These are phyloP conservation scores for Amiota mariae DNA, from an alignment of 2,888 invertebrate species.

Conservation along the genomic window DNA sequence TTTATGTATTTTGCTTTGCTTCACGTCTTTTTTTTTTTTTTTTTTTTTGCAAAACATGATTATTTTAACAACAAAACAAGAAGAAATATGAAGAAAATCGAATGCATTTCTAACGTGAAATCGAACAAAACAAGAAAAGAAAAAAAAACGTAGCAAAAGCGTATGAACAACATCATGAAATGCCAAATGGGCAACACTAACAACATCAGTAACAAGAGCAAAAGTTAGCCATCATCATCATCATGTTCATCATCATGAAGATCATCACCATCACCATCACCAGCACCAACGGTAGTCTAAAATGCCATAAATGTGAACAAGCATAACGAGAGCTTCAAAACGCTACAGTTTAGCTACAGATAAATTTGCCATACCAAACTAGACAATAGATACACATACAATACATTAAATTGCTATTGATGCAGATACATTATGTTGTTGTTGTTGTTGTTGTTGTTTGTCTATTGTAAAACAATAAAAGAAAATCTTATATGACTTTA, in stretches of 20 bases:
- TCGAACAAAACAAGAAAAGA: conserved; percentile 47
- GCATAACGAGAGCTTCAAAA: conserved; percentile 45
- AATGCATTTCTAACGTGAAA: conserved; percentile 69
- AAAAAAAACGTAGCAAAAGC: background rate
- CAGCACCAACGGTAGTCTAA: background rate
- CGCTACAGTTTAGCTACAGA: too few species aligned
- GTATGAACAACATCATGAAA: conserved; percentile 21
- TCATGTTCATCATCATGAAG: too few species aligned
- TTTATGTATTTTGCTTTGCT: conserved; percentile 6
- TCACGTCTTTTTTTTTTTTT: conserved; percentile 12
- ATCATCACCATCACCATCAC: too few species aligned
- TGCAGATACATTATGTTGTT: too few species aligned
- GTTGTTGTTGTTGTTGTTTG: background rate
- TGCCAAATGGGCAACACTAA: background rate
- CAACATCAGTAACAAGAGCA: background rate
- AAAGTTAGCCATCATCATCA: background rate
- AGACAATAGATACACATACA: too few species aligned
- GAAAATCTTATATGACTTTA: background rate
- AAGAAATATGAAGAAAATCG: conserved; percentile 45
- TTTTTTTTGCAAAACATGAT: background rate
- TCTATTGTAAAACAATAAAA: background rate
- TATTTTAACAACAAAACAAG: conserved; percentile 2
- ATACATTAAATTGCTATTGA: too few species aligned
- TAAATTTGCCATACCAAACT: too few species aligned
- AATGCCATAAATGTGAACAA: conserved; percentile 45